Conservation (phyloP, 2,888 invertebrate genomes). For the Barypeithes pellucidus region DNA sequence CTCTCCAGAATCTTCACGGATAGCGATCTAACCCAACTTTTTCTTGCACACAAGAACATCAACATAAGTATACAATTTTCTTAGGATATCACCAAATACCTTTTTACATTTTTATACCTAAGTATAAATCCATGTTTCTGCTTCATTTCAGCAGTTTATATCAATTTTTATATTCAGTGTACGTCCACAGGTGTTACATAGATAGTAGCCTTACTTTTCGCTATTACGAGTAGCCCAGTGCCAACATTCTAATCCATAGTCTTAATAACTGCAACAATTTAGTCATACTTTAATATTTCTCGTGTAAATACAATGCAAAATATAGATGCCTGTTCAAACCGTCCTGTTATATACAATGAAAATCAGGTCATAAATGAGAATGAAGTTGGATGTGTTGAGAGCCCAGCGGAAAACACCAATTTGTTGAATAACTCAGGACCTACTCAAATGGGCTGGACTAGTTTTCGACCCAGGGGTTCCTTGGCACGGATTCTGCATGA, state of each 20-base stretch:
- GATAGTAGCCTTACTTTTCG: neutral
- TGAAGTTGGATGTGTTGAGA: constrained; percentile 24
- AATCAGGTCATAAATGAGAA: constrained; percentile 34
- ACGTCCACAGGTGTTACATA: neutral
- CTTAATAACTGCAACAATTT: neutral
- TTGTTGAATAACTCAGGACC: constrained; percentile 28
- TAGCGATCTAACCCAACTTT: constrained; percentile 12
- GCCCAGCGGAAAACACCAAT: constrained; percentile 35
- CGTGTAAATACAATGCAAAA: constrained; percentile 4
- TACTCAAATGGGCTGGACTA: constrained; percentile 57
- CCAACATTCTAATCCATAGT: neutral
- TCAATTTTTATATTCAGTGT: constrained; percentile 1
- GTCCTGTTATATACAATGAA: constrained; percentile 43
- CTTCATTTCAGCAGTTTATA: neutral
- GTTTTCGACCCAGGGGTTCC: constrained; percentile 80
- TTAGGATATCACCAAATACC: neutral
- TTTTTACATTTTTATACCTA: neutral
- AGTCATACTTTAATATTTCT: neutral
- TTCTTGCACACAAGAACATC: neutral
- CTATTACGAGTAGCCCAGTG: neutral
- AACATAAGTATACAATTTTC: neutral
- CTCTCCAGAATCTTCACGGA: too few relatives aligned
- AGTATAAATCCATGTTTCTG: neutral
- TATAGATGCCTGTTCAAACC: constrained; percentile 9
- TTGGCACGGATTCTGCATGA: constrained; percentile 82